Conservation (phyloP, 2,113 vertebrate genomes). For the Ptychochromis oligacanthus region DNA sequence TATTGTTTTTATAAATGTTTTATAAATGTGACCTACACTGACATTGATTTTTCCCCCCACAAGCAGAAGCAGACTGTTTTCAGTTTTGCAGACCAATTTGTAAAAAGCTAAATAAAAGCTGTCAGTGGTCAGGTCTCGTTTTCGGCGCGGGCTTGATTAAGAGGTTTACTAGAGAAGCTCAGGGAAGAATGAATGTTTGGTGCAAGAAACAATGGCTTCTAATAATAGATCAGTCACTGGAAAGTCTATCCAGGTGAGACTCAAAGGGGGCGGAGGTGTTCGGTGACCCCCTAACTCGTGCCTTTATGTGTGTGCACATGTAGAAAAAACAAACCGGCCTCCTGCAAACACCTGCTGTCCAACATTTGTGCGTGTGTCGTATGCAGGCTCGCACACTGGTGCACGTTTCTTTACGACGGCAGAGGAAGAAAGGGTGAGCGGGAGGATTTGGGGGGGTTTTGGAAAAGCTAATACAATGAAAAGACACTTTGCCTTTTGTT, state of each 20-base stretch:
- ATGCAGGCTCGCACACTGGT: not conserved
- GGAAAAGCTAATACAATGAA: slow-evolving; percentile 56
- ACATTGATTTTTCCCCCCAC: not conserved
- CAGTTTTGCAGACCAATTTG: not conserved
- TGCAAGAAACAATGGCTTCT: not conserved
- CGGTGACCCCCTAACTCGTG: not conserved
- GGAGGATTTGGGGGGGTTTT: slow-evolving; percentile 32
- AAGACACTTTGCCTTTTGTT: slow-evolving; percentile 75
- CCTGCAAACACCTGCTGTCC: not conserved
- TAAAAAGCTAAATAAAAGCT: not conserved
- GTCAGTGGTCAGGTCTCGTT: not conserved
- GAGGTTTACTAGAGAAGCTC: not conserved
- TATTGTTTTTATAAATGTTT: slow-evolving; percentile 7
- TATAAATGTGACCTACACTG: not conserved
- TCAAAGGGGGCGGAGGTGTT: not conserved
- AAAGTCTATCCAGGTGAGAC: not conserved
- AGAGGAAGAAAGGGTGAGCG: slow-evolving; percentile 18
- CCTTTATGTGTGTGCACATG: not conserved
- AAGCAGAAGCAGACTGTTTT: not conserved
- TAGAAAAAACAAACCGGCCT: not conserved
- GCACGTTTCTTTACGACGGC: slow-evolving; percentile 3
- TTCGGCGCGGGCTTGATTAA: not conserved
- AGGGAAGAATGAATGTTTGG: not conserved
- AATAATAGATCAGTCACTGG: not conserved
- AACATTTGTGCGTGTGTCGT: not conserved